Conservation (phyloP, 1,140 invertebrate genomes). For the Aethina tumida region DNA sequence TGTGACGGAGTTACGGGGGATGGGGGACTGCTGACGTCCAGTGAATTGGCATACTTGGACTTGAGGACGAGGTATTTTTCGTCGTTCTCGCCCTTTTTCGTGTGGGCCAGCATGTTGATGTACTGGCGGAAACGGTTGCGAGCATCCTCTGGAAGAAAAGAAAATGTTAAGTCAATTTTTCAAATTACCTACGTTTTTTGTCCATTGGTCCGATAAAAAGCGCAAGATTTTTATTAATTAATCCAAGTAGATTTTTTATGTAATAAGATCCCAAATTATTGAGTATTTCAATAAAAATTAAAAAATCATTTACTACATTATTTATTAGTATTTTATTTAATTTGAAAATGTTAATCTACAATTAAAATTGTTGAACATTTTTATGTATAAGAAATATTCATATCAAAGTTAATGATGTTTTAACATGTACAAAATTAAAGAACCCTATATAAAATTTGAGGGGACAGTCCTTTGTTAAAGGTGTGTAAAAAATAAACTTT, state of each 20-base stretch:
- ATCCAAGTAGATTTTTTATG: neutral
- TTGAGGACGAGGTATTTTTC: slow-evolving; percentile 78
- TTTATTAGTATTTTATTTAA: no score
- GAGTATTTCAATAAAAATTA: neutral
- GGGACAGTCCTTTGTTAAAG: no score
- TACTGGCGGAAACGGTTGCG: slow-evolving; percentile 81
- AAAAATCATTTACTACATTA: slow-evolving; percentile 7
- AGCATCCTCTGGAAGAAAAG: slow-evolving; percentile 62
- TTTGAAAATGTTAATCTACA: no score
- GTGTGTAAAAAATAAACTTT: no score
- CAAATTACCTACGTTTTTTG: no score
- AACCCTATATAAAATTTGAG: no score
- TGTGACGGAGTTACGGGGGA: slow-evolving; percentile 9
- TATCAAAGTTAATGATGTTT: no score
- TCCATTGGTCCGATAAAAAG: no score
- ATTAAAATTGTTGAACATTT: no score
- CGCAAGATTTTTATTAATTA: neutral
- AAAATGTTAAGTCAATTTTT: slow-evolving; percentile 6
- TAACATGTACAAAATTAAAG: no score
- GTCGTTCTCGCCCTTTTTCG: slow-evolving; percentile 68
- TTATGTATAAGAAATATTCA: no score
- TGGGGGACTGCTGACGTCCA: slow-evolving; percentile 8
- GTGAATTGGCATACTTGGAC: slow-evolving; percentile 50
- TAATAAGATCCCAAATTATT: neutral
- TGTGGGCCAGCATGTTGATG: slow-evolving; percentile 78